Evolutionary conservation across 2,113 vertebrate genomes (phyloP), one percentile per base, ranked within the genome.

Genomic region (Chaenocephalus aceratus): DNA sequence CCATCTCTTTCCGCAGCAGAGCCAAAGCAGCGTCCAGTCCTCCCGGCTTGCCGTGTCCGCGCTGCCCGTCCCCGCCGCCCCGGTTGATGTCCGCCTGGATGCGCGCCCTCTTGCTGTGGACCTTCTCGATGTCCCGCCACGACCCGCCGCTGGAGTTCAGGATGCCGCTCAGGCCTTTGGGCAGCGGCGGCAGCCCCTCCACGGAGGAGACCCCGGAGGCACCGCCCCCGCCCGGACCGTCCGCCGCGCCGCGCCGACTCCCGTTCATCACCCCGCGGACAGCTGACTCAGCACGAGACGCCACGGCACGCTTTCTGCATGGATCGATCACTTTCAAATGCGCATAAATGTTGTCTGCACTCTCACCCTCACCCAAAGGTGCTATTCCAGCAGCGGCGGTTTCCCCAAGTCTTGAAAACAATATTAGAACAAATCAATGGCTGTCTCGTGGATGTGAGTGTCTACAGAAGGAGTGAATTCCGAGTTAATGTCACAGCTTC

Each of bases 1-100:
- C 96, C 95, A 96, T 96, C 75, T 96, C 95, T 64, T 96, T 96
- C 75, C 95, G 94, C 87, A 96, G 91, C 45, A 94, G 78, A 0
- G 96, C 95, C 45, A 96, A 77, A 0, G 95, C 95, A 0, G 94
- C 93, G 86, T 95, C 95, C 15, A 96, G 94, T 66, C 95, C 95
- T 34, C 94, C 89, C 0, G 93, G 89, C n/a, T 91, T 94, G 44
- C 87, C 75, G 60, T 79, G 84, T 3, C 79, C 80, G 36, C 82
- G 89, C 49, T 34, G 34, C 30, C 84, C 83, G n/a, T 94, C 94
- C 1, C 90, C 84, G 62, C 74, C 75, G 41, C 80, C 84, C 30
- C 92, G 89, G 89, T 91, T 94, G 74, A 96, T 93, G 77, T 96
- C 96, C 1, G 95, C 94, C 83, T 96, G 95, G 90, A 96, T 96